Base-by-base conservation (phyloP, 2,113 vertebrate species). In the Numida meleagris region DNA sequence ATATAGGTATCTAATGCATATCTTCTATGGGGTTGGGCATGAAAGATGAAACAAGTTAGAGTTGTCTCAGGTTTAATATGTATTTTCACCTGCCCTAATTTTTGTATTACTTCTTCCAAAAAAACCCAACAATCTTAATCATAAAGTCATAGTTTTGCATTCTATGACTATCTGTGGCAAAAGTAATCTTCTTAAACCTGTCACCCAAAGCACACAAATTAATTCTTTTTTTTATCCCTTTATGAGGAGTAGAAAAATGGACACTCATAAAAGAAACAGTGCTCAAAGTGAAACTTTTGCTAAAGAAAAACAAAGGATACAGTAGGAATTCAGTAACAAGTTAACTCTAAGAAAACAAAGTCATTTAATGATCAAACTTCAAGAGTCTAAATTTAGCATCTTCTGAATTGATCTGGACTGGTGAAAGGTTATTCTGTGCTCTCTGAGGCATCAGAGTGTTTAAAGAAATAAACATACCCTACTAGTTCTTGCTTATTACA, bases 1-100 rank as follows among this genome's bases (percentile, higher is more conserved):
- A 8, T 33, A 38, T 33, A 16, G 8, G 14, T 23, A 75, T n/a
- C 34, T n/a, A 19, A 72, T 10, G 33, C 0, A 0, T 62, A 27
- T 53, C 75, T 76, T 90, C 40, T 68, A 0, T 4, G 38, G 25
- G 7, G 10, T 34, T 78, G 19, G 50, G 1, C 20, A 59, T 38
- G 19, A 23, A 36, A 43, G 33, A 65, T 48, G 6, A 12, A 78
- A 18, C 5, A 57, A 76, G 15, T 43, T 53, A 27, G 66, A 83
- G 12, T 25, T 6, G 3, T 85, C 87, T 96, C 36, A 79, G 14
- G 31, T 76, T 79, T 62, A 68, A 59, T 40, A 29, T 2, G 4
- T 40, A 50, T 51, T 79, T 79, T 85, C 51, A 51, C 11, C 31
- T 50, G 34, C 19, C 43, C 8, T 29, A 53, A 7, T 71, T 58